Evolutionary conservation across 2,113 vertebrate species (phyloP), one percentile per base, ranked within the genome.

Genomic region (Serinus canaria): DNA sequence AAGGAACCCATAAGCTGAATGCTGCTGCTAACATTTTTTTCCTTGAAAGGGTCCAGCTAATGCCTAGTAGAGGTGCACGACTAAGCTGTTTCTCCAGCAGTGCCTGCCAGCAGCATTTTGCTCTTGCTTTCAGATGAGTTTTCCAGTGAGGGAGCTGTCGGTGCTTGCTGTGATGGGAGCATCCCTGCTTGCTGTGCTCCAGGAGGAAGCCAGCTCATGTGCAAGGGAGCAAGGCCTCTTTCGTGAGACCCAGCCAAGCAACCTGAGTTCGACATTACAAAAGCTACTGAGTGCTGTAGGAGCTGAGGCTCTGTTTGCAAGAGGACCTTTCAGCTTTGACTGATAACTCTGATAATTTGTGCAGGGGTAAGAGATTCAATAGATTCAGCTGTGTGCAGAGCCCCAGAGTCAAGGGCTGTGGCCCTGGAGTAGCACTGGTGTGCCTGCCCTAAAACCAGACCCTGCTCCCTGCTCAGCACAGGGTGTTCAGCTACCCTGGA

Each of bases 111-210:
- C 15, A 56, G 27, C 11, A 41, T 49, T 90, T 58, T 41, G 59
- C 35, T 90, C 30, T 28, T 53, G 16, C 68, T 81, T 68, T 83
- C 47, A 63, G 73, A 53, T 86, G 83, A 74, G 64, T 69, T 96
- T 97, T 93, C 70, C 88, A 94, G 88, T 0, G 6, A 74, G 39
- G 24, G 8, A 94, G 56, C 59, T 11, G 2, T 16, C 0, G 0
- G 68, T 73, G 49, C 13, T 87, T 8, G 5, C 73, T 27, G 15
- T 67, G 84, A 75, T 7, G 7, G 67, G 79, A 92, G 75, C 83
- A 91, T 33, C 77, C 27, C 84, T 47, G 63, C 53, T 63, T 0
- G 0, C 52, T 1, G 1, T 75, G 39, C 27, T 37, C 43, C 0
- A 0, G 13, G n/a, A 87, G 35, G 60, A 74, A 70, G 46, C 30